These are phyloP conservation scores for Trichopoda pennipes DNA, from an alignment of 2,888 invertebrate species.

Conservation along the genomic window DNA sequence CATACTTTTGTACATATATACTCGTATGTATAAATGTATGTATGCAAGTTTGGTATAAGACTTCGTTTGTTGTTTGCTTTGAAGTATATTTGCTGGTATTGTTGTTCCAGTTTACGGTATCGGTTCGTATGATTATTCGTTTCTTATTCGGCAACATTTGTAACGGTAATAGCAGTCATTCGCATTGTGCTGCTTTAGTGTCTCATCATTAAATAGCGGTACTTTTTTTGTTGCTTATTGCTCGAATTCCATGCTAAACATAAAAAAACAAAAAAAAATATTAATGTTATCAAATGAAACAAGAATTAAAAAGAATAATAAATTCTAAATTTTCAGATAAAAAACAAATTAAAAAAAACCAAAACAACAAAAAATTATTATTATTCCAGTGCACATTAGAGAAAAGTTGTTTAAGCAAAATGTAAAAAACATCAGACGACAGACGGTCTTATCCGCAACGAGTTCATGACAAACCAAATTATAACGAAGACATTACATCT, in stretches of 20 bases:
- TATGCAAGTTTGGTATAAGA: constrained; percentile 16
- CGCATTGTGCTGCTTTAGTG: constrained; percentile 70
- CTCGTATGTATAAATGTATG: background rate
- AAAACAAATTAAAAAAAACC: constrained; percentile 5
- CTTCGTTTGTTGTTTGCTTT: constrained; percentile 43
- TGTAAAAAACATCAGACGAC: too few relatives aligned
- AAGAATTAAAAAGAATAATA: constrained; percentile 37
- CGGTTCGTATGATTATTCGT: constrained; percentile 47
- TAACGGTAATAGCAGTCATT: constrained; percentile 65
- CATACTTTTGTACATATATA: too few relatives aligned
- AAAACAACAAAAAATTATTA: too few relatives aligned
- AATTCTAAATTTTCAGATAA: constrained; percentile 4
- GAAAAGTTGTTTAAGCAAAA: too few relatives aligned
- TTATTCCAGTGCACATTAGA: too few relatives aligned
- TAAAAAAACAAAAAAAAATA: constrained; percentile 33
- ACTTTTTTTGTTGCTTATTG: constrained; percentile 13
- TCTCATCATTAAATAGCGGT: constrained; percentile 70
- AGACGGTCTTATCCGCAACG: too few relatives aligned
- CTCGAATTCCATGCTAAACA: constrained; percentile 44
- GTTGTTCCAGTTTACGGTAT: constrained; percentile 51
- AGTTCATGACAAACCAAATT: too few relatives aligned
- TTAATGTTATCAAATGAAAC: constrained; percentile 26
- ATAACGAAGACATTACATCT: too few relatives aligned
- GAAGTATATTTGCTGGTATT: constrained; percentile 39
- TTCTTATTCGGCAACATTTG: constrained; percentile 44